These are phyloP conservation scores for Opisthocomus hoazin DNA, from an alignment of 2,113 vertebrate species.

Conservation along the genomic window DNA sequence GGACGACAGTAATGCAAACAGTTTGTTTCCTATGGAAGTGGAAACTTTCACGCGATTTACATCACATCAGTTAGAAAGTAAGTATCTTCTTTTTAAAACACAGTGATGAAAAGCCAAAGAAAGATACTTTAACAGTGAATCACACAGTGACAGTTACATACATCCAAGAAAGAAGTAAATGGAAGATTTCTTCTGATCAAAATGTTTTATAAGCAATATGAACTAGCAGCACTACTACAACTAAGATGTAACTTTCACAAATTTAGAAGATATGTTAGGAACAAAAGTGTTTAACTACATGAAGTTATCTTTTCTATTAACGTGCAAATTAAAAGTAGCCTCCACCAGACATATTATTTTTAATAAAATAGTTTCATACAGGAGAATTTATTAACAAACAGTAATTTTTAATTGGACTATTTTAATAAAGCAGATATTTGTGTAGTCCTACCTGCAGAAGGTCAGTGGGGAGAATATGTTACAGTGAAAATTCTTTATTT, in stretches of 20 bases:
- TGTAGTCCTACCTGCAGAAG: not conserved
- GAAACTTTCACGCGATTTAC: constrained; percentile 48
- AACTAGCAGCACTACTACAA: not conserved
- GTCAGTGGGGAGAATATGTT: not conserved
- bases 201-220: not conserved
- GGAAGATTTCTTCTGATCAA: not conserved
- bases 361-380: not conserved
- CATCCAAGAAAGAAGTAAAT: not conserved
- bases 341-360: not conserved
- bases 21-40: not conserved
- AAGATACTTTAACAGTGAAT: not conserved
- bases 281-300: not conserved
- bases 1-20: not conserved
- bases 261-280: not conserved
- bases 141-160: not conserved
- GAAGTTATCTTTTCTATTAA: not conserved
- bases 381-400: not conserved
- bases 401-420: not conserved
- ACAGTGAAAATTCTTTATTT: not conserved
- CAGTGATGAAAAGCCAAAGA: not conserved
- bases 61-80: constrained; percentile 50
- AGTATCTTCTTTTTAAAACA: constrained; percentile 2
- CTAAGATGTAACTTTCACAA: not conserved
- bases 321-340: not conserved
- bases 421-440: not conserved